Evolutionary conservation across 2,113 vertebrate genomes (phyloP), one percentile per base, ranked within the genome.

Genomic region (Albula goreensis): DNA sequence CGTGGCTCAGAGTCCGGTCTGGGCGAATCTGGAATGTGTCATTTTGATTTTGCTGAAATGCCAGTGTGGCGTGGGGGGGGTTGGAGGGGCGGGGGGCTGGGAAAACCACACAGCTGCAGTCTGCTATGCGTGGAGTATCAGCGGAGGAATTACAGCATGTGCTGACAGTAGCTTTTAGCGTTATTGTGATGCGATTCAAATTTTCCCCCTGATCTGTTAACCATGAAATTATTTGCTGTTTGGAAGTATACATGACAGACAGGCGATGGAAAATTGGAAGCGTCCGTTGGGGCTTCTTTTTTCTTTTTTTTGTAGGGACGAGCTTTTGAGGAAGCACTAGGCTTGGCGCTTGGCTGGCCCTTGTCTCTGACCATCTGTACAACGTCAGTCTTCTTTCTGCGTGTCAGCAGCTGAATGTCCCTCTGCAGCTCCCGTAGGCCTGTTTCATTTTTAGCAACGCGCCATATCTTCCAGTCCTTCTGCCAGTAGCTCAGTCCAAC

Each of bases 1-100:
- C 51, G 41, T 57, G 1, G 53, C 57, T 83, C 82, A 19, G 5
- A 19, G 41, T 49, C 57, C 31, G 10, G 31, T 74, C 63, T 86
- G 53, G 63, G 66, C 25, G 31, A 70, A 74, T 63, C 50, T 86
- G 60, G 15, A 56, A 66, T 22, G 57, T 19, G 19, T 70, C 50
- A 52, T 17, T 77, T 84, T n/a, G n/a, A 41, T 82, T 86, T 82
- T 78, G n/a, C 66, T 56, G n/a, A 81, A 86, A 66, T 31, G 48
- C 63, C 50, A 52, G n/a, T 60, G 57, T 70, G 78, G n/a, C 17
- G 22, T 5, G 60, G 49, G 78, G 78, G 31, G 31, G 31, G 31
- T 41, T 41, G 31, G 31, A 41, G 31, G 31, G 31, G 31, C 1
- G 31, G 31, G 31, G 31, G 51, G 66, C 83, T 19, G 83, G 25